Evolutionary conservation across 2,888 invertebrate genomes (phyloP).

Genomic region (Polyommatus iphigenia): DNA sequence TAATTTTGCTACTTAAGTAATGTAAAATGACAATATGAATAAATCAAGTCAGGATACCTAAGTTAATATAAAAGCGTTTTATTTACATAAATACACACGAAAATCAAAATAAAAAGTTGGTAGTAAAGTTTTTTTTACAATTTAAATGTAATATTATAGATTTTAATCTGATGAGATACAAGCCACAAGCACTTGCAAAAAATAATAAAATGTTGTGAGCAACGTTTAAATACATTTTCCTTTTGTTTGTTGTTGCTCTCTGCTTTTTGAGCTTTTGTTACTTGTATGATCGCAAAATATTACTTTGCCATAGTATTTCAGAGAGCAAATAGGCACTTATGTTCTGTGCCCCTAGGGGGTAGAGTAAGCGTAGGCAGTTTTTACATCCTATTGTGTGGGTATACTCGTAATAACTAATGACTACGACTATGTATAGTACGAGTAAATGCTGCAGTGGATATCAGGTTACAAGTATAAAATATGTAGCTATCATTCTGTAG

Average conservation of each 20-base stretch:
- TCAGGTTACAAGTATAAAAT: not conserved
- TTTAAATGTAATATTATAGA: not conserved
- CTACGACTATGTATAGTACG: not conserved
- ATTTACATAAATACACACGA: no score
- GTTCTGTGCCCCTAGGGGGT: not conserved
- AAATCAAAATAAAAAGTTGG: no score
- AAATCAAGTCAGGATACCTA: no score
- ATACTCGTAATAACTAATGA: not conserved
- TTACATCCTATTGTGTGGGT: slow-evolving; percentile 5
- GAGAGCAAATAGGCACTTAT: not conserved
- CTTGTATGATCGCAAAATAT: not conserved
- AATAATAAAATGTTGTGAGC: not conserved
- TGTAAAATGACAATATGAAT: not conserved
- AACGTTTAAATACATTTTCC: not conserved
- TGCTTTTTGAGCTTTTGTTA: not conserved
- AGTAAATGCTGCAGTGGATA: not conserved
- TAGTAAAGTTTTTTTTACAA: not conserved
- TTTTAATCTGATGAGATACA: slow-evolving; percentile 4
- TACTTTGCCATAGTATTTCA: slow-evolving; percentile 5
- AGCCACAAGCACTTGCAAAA: not conserved
- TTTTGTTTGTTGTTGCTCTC: not conserved
- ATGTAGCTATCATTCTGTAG: not conserved
- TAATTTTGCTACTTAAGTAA: not conserved
- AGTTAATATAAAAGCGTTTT: no score
- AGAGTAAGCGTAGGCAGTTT: slow-evolving; percentile 16